Base-by-base conservation (phyloP, 2,113 vertebrate genomes). In the Bubo bubo region DNA sequence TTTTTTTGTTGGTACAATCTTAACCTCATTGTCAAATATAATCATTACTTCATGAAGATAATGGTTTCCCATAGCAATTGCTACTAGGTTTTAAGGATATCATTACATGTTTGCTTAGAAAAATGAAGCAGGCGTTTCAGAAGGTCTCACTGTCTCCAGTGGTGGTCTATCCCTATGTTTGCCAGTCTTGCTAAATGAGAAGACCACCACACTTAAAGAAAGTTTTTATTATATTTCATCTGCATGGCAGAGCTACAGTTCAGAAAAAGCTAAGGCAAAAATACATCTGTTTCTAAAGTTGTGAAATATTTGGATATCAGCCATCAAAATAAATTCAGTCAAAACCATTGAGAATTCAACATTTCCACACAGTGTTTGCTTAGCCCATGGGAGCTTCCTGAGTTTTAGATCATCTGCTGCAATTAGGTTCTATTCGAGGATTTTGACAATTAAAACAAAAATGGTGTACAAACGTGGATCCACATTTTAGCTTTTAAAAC, bases 391-490 rank as follows among this genome's bases (percentile, higher is more conserved):
- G 43, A 85, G 2, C 39, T 79, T 68, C 23, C 19, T 70, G 30
- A 23, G 21, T 35, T 82, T 95, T 79, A 75, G 8, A n/a, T 86
- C 71, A 82, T 14, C 16, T 86, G 30, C 30, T 79, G 49, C 24
- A 83, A 4, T 2, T 39, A 45, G 14, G 9, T 50, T 52, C 56
- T 52, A 35, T 14, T 35, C 35, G 28, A 62, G 20, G 32, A 26
- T 60, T 90, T 64, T 56, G 49, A 34, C 19, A 56, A 39, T 10
- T 17, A 73, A 84, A 75, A 43, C 37, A 37, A 53, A 79, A 76
- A 30, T 20, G 5, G 3, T n/a, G 3, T n/a, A 52, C 0, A 1
- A 26, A 39, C 12, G 9, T 70, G 17, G 16, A 74, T 45, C 45
- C 14, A 55, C 16, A 7, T 58, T 59, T 58, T 43, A 27, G 59